A percentile compares a stretch with the other conserved stretches of the same genome.
Evolutionary conservation across 2,797 vertebrate genomes (phyloP).

Genomic region (Sorex maritimensis): DNA sequence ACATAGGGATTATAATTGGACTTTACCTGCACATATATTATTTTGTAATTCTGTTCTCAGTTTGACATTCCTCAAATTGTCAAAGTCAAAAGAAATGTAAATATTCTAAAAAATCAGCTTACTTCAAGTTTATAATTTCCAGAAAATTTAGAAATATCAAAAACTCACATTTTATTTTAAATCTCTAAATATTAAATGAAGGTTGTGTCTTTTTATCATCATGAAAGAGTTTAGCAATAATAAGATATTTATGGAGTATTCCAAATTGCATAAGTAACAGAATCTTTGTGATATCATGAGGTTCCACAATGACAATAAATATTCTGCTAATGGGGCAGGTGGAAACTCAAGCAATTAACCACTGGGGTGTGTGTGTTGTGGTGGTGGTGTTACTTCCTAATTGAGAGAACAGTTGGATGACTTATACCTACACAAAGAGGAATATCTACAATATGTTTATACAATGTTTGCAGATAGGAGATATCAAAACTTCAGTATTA

Average conservation of each 20-base stretch:
- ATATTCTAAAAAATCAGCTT: constrained; percentile 12
- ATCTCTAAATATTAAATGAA: constrained; percentile 10
- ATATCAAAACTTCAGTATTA: not conserved
- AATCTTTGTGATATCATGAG: not conserved
- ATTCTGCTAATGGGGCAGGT: no score
- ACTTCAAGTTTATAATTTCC: not conserved
- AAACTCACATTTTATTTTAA: not conserved
- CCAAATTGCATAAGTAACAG: not conserved
- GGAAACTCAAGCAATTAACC: no score
- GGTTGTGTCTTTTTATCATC: not conserved
- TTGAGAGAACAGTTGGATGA: not conserved
- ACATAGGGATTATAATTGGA: not conserved
- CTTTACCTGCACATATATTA: not conserved
- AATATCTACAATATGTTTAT: not conserved
- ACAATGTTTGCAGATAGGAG: not conserved
- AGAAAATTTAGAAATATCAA: not conserved
- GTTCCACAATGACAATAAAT: not conserved
- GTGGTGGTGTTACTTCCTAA: not conserved
- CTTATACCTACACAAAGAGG: not conserved
- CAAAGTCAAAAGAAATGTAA: not conserved
- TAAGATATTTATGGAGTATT: constrained; percentile 2
- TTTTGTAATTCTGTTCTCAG: not conserved
- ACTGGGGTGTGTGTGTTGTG: no score
- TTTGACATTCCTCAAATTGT: not conserved
- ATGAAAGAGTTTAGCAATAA: not conserved